These are phyloP conservation scores for Crambe crambe DNA, from an alignment of 37 sponge, comb jelly and placozoan genomes.

Conservation along the genomic window DNA sequence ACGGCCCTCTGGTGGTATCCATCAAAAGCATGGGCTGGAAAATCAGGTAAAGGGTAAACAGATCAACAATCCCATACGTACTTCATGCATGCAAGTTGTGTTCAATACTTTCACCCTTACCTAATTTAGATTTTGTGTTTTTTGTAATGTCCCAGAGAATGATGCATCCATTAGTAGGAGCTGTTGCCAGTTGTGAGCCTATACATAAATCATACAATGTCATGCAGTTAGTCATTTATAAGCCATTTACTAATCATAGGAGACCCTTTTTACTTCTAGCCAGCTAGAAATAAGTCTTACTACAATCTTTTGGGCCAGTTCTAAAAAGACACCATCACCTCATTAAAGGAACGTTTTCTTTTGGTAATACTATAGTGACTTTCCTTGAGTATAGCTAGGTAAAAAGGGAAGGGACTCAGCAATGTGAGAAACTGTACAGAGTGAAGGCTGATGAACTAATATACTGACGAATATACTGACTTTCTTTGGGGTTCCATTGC, in stretches of 20 bases:
- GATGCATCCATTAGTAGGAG: conserved; percentile 82
- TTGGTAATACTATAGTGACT: no score
- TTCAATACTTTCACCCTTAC: conserved; percentile 9
- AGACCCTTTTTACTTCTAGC: no score
- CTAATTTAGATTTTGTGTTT: conserved; percentile 40
- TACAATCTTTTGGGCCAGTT: no score
- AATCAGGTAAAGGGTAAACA: background rate
- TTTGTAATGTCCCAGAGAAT: conserved; percentile 80
- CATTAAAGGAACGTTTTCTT: no score
- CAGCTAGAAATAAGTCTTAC: no score
- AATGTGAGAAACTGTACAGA: background rate
- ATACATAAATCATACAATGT: no score
- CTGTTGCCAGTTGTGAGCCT: conserved; percentile 71
- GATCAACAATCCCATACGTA: no score
- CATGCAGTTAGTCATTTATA: no score
- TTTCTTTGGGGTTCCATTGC: conserved; percentile 77
- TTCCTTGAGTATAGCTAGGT: no score
- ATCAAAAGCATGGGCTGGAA: conserved; percentile 75
- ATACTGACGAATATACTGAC: conserved; percentile 58
- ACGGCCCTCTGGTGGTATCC: conserved; percentile 76
- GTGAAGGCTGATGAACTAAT: background rate
- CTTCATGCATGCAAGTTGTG: background rate
- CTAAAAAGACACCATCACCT: no score
- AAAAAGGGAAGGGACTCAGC: background rate
- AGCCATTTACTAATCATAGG: no score